Evolutionary conservation across 2,113 vertebrate species (phyloP).

Genomic region (Colossoma macropomum): DNA sequence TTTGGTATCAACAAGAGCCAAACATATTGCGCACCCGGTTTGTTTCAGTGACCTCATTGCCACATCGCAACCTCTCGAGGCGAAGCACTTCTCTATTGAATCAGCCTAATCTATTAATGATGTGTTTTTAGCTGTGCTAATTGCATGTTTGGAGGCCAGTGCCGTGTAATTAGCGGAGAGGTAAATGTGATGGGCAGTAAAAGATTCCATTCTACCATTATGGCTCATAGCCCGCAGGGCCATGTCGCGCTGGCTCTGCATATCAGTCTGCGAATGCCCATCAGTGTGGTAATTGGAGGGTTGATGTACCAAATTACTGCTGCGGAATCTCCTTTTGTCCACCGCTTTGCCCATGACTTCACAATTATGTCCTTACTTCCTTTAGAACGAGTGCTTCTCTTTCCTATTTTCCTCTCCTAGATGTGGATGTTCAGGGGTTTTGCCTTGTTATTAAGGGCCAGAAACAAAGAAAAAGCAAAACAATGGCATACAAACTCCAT

Average conservation of each 20-base stretch:
- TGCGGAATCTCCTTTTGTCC: slow-evolving; percentile 27
- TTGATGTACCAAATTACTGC: slow-evolving; percentile 53
- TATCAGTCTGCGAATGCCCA: slow-evolving; percentile 44
- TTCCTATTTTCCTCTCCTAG: neutral
- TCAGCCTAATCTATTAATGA: slow-evolving; percentile 16
- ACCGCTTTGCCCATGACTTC: neutral
- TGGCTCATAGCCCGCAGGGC: neutral
- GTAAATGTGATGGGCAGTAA: neutral
- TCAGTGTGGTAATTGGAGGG: slow-evolving; percentile 62
- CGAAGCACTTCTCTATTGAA: slow-evolving; percentile 10
- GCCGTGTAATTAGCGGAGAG: slow-evolving; percentile 12
- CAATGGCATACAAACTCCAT: neutral
- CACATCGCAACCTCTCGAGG: neutral
- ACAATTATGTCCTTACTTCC: neutral
- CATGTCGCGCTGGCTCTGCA: neutral
- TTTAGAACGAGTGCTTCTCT: neutral
- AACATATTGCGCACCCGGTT: neutral
- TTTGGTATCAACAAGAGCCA: neutral
- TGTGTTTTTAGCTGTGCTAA: slow-evolving; percentile 29
- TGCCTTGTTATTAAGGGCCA: neutral
- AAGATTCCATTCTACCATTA: slow-evolving; percentile 3
- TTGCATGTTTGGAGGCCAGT: slow-evolving; percentile 23
- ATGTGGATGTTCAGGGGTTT: neutral
- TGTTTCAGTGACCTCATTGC: neutral
- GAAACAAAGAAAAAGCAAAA: neutral